Conservation (phyloP, 64 coral and sea anemone species). For the Acropora tenuis region DNA sequence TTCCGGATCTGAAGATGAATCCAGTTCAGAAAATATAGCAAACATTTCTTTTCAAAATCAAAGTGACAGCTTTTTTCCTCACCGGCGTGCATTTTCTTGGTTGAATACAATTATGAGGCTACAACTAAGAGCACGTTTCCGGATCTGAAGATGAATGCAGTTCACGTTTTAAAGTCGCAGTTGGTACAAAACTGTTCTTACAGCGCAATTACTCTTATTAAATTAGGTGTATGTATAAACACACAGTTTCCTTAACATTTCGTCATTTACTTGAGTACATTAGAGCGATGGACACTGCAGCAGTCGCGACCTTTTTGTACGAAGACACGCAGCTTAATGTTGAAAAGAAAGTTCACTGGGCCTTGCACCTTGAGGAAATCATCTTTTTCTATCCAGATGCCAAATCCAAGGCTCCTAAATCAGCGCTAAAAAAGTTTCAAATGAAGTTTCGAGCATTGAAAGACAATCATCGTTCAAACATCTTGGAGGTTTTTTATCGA, state of each 20-base stretch:
- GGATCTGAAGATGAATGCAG: background rate
- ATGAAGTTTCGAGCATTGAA: background rate
- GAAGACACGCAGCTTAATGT: background rate
- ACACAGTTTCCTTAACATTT: background rate
- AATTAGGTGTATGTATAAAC: background rate
- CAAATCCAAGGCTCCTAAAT: background rate
- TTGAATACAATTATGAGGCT: background rate
- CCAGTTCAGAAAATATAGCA: no score
- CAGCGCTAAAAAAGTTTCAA: slow-evolving; percentile 9
- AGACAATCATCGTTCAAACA: background rate
- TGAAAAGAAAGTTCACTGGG: slow-evolving; percentile 14
- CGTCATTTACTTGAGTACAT: background rate
- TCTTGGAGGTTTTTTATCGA: background rate
- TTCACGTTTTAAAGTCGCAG: background rate
- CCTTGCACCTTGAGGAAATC: slow-evolving; percentile 31
- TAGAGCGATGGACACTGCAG: background rate
- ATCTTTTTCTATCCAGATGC: slow-evolving; percentile 10
- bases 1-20: no score
- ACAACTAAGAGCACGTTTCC: background rate
- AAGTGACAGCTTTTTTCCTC: no score
- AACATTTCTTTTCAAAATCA: no score
- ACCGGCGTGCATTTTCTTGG: no score
- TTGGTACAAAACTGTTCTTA: background rate
- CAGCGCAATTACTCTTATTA: background rate
- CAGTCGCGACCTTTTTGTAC: background rate